phyloP scores from a whole-genome alignment of 2,113 vertebrate species.

The Oncorhynchus mykiss region DNA sequence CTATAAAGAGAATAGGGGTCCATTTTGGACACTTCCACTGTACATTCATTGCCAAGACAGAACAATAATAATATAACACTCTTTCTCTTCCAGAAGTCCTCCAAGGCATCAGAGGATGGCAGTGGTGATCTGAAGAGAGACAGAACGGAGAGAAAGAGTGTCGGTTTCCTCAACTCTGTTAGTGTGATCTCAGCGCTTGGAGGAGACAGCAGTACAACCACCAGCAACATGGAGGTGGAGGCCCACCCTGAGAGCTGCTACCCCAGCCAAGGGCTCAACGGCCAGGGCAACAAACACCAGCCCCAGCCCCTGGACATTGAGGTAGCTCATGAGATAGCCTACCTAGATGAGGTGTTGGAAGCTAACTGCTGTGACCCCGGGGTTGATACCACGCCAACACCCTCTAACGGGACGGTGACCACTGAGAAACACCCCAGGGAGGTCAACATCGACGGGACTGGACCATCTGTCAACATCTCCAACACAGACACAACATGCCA shows the following conservation, averaged over 20 bases:
- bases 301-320: constrained; percentile 84
- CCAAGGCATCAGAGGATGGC: constrained; percentile 80
- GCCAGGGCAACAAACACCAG: constrained; percentile 76
- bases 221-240: constrained; percentile 88
- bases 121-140: constrained; percentile 72
- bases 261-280: constrained; percentile 68
- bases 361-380: constrained; percentile 78
- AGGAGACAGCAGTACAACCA: constrained; percentile 46
- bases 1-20: too few relatives aligned
- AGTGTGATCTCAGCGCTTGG: constrained; percentile 64
- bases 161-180: constrained; percentile 81
- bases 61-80: neutral
- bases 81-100: constrained; percentile 77
- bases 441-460: constrained; percentile 59
- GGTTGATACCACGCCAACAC: constrained; percentile 61
- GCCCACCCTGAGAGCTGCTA: constrained; percentile 69
- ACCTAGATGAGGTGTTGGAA: constrained; percentile 92
- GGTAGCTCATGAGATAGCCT: constrained; percentile 89
- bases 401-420: constrained; percentile 82
- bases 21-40: too few relatives aligned
- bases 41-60: too few relatives aligned
- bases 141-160: constrained; percentile 75
- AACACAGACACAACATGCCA: constrained; percentile 47
- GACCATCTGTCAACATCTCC: constrained; percentile 64
- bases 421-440: constrained; percentile 60